These are phyloP conservation scores for Andrena hattorfiana DNA, from an alignment of 2,888 invertebrate genomes.

Conservation along the genomic window DNA sequence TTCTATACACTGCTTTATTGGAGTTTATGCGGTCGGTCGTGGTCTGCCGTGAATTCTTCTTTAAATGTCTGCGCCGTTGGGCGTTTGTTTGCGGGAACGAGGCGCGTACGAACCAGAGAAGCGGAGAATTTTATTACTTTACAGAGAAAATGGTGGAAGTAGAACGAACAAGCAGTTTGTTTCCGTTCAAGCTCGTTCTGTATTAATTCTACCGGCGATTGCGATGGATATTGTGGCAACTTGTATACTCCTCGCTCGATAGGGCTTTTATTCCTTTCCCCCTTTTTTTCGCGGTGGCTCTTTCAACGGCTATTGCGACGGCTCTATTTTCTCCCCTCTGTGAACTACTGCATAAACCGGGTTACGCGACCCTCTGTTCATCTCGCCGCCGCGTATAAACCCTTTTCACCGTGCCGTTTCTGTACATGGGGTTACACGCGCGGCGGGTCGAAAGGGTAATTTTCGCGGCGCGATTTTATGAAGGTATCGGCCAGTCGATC, in stretches of 20 bases:
- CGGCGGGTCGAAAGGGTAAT: constrained; percentile 51
- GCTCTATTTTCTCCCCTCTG: neutral
- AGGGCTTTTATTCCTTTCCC: neutral
- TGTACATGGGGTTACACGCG: neutral
- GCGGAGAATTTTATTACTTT: neutral
- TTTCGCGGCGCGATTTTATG: constrained; percentile 43
- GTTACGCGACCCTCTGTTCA: constrained; percentile 36
- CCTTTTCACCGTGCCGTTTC: constrained; percentile 44
- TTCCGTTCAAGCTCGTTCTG: neutral
- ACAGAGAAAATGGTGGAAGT: neutral
- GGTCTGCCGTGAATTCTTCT: constrained; percentile 31
- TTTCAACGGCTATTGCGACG: constrained; percentile 6
- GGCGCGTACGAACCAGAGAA: constrained; percentile 12
- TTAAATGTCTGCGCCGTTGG: constrained; percentile 13
- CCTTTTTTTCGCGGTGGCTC: neutral
- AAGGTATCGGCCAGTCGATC: constrained; percentile 30
- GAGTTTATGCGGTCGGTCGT: constrained; percentile 35
- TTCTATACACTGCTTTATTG: constrained; percentile 62
- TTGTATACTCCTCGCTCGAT: neutral
- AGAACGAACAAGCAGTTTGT: neutral
- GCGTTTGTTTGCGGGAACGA: constrained; percentile 27
- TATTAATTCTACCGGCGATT: neutral
- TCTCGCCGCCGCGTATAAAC: constrained; percentile 39
- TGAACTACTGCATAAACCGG: constrained; percentile 39
- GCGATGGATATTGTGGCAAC: neutral